Conservation (phyloP, 2,888 invertebrate species). For the Drosophila recens region DNA sequence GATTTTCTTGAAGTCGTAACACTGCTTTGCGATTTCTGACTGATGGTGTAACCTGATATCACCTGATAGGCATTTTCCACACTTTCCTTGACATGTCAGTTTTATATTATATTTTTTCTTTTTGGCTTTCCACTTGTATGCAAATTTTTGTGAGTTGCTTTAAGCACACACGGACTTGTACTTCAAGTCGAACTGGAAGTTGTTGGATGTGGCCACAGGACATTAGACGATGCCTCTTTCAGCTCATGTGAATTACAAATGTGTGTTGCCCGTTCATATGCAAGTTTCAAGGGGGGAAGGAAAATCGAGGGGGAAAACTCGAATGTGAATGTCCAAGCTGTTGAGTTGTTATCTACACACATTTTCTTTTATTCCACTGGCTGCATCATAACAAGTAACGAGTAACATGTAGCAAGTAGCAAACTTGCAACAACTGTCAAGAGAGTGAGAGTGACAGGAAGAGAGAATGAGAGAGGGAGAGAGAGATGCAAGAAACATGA, state of each 20-base stretch:
- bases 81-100: neutral
- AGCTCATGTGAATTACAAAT: conserved; percentile 73
- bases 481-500: conserved; percentile 59
- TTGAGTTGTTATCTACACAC: conserved; percentile 68
- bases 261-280: conserved; percentile 34
- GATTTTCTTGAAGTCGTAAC: too few relatives aligned
- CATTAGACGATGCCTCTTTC: conserved; percentile 50
- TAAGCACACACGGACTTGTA: neutral
- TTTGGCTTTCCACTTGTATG: conserved; percentile 35
- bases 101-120: conserved; percentile 20
- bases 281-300: neutral
- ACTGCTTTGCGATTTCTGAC: neutral
- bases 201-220: conserved; percentile 53
- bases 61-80: conserved; percentile 3
- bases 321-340: conserved; percentile 42
- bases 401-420: conserved; percentile 13
- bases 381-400: conserved; percentile 62
- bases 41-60: conserved; percentile 8
- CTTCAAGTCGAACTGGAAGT: conserved; percentile 5
- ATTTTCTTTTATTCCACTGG: conserved; percentile 64
- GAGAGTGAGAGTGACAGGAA: neutral
- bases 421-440: conserved; percentile 19
- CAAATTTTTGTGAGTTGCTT: conserved; percentile 31
- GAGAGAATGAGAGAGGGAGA: neutral
- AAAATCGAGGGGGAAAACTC: neutral